Evolutionary conservation across 2,888 invertebrate genomes (phyloP), one percentile per base, ranked within the genome.

Genomic region (Andricus quercusramuli): DNA sequence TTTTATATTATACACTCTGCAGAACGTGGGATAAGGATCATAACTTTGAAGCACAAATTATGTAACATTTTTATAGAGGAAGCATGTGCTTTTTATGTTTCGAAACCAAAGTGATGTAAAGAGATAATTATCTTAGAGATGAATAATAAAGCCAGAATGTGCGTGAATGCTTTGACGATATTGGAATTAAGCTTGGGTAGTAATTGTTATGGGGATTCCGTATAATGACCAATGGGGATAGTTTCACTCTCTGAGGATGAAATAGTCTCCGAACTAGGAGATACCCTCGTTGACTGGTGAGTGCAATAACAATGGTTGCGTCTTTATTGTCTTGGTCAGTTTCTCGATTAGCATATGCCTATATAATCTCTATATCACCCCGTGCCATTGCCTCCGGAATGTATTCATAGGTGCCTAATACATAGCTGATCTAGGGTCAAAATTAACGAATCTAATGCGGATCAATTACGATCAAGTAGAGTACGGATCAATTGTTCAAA

Each of bases 181-280:
- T 3, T 29, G 20, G 51, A 37, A 74, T 56, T 6, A 56, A 22
- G 32, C 11, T 37, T 32, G 22, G 20, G 20, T 74, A 56, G 29
- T n/a, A 68, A 74, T 74, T n/a, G 5, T 13, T 56, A 74, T n/a
- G n/a, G 29, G 11, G n/a, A 29, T 74, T 74, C 13, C 15, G 15
- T 17, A 44, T 44, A 74, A 74, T n/a, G 56, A 74, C 5, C n/a
- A n/a, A 32, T 64, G 64, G 17, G 74, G 32, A 32, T 56, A 37
- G 32, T n/a, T 74, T 56, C 32, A 56, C 13, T 29, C 70, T 51
- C 8, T 20, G 56, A 37, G n/a, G 56, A 37, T 74, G 56, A 56
- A 74, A 56, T 74, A 56, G n/a, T 56, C 56, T 74, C 51, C 32
- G 32, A 74, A 68, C 17, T 47, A 15, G 25, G 68, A 47, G 25